These are phyloP conservation scores for Glyptemys insculpta DNA, from an alignment of 2,797 vertebrate species.

Conservation along the genomic window DNA sequence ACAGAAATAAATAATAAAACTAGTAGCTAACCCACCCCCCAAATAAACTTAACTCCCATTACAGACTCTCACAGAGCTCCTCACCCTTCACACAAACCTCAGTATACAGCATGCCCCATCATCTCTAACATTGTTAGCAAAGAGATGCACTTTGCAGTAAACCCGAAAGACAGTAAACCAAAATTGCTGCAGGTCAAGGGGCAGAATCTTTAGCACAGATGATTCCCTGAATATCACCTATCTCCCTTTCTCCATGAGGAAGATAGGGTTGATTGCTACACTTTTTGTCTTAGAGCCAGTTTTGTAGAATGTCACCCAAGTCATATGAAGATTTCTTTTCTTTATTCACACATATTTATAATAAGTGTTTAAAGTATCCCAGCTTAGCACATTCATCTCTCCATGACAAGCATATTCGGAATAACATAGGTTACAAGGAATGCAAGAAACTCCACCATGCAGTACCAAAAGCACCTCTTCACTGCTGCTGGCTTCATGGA, in stretches of 20 bases:
- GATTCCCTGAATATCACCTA: neutral
- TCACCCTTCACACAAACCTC: neutral
- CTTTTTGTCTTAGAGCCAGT: neutral
- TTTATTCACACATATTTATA: neutral
- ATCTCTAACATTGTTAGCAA: neutral
- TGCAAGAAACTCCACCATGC: neutral
- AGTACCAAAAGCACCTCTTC: neutral
- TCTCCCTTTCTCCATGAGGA: neutral
- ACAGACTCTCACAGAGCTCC: neutral
- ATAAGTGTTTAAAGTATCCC: neutral
- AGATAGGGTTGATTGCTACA: neutral
- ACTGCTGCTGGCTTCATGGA: neutral
- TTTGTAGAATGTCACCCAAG: neutral
- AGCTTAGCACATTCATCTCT: neutral
- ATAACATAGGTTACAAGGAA: neutral
- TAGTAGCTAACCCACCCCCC: neutral
- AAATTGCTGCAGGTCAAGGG: neutral
- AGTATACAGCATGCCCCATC: neutral
- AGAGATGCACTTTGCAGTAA: accelerated
- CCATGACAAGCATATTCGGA: neutral
- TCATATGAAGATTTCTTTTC: neutral
- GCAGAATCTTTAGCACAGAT: neutral
- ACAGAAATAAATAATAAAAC: neutral
- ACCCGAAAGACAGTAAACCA: neutral
- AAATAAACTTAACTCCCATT: neutral